Base-by-base conservation (phyloP, 2,888 invertebrate species). In the Thereva nobilitata region DNA sequence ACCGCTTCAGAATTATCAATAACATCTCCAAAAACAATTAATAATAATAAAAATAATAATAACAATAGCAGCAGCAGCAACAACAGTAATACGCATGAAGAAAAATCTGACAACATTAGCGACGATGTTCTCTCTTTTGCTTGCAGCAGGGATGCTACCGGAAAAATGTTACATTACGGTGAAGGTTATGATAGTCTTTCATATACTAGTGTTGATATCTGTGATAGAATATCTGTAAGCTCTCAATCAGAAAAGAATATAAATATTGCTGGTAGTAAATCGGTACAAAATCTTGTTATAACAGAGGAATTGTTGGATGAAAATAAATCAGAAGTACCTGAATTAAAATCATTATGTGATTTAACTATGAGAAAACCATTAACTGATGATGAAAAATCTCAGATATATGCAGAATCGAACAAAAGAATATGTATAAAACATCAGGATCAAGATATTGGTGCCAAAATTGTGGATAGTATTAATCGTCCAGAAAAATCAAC, bases 351-450 rank as follows among this genome's bases (percentile, higher is more conserved):
- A 35, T 73, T 78, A 47, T 80, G 76, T 70, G 80, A 80, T 74
- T 70, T 80, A 66, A 77, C 79, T 0, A 80, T 80, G 79, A 76
- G 78, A 5, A 79, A 79, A 67, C 79, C 80, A 1, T 71, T 81
- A 4, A 81, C 81, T 8, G 81, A 81, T 67, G 81, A 81, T 67
- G 81, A 81, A 63, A 81, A 81, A 63, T 79, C 78, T 67, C 76
- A 77, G 71, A 77, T 80, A 6, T 79, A 77, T 70, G 80, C 78
- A 2, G 78, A 80, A 72, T 79, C 77, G 5, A 80, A 75, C 68
- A 77, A 78, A 65, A 75, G 66, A 56, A 70, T 66, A 70, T 23
- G 23, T 23, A 64, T 53, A 68, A 53, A 70, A 70, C 38, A 50
- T 61, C 64, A 41, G 34, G 54, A 4, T 73, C 35, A 50, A n/a